Conservation (phyloP, 1,140 invertebrate species). For the Lucilia cuprina region DNA sequence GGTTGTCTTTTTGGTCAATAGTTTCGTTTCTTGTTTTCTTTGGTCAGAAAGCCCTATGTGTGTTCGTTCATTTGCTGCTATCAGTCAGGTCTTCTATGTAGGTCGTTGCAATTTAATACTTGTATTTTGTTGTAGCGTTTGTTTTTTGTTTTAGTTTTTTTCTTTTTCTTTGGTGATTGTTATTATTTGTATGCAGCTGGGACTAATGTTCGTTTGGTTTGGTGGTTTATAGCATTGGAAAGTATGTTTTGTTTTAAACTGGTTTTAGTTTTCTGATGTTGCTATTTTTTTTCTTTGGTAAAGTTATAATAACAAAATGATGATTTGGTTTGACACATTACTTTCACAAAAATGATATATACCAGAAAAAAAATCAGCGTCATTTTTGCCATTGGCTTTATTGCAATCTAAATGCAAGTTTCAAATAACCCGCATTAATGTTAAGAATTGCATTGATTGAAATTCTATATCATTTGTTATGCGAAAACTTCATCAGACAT, state of each 20-base stretch:
- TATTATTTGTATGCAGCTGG: background rate
- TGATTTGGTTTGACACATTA: slow-evolving; percentile 11
- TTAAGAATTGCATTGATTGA: too few species aligned
- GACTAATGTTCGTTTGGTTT: background rate
- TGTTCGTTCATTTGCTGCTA: background rate
- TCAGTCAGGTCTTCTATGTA: slow-evolving; percentile 38
- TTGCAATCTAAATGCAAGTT: background rate
- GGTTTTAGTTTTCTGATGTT: background rate
- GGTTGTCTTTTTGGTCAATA: background rate
- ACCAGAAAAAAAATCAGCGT: too few species aligned
- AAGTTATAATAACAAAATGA: background rate
- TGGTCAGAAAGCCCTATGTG: background rate
- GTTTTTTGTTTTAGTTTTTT: background rate
- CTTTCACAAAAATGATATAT: background rate
- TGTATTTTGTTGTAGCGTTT: slow-evolving; percentile 20
- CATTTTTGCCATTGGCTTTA: background rate
- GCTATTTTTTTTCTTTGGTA: background rate
- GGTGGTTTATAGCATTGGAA: background rate
- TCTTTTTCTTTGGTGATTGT: background rate
- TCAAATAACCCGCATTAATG: too few species aligned
- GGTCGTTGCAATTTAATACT: slow-evolving; percentile 60
- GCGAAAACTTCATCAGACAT: too few species aligned
- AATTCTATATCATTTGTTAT: too few species aligned
- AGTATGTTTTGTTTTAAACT: background rate
- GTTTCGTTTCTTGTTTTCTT: background rate